Evolutionary conservation across 2,888 invertebrate species (phyloP).

Genomic region (Tetanocera ferruginea): DNA sequence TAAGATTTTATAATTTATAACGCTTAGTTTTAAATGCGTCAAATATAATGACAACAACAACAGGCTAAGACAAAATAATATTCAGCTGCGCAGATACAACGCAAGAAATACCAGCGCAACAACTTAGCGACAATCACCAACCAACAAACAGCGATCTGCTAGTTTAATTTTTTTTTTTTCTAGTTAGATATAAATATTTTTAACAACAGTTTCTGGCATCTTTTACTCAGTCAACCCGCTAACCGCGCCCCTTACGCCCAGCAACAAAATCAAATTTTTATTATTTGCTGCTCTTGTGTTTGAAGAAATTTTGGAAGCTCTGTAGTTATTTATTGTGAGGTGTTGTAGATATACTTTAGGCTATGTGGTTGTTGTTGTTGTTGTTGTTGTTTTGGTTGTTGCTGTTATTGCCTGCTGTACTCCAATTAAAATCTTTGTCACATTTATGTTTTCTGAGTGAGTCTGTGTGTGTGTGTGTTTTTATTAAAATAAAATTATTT

Average conservation of each 20-base stretch:
- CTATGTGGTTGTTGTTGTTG: not conserved
- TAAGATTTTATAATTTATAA: constrained; percentile 53
- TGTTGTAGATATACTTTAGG: not conserved
- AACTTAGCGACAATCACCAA: too few relatives aligned
- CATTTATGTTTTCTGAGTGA: not conserved
- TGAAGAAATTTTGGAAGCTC: not conserved
- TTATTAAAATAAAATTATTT: not conserved
- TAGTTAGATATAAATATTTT: not conserved
- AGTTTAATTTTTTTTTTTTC: not conserved
- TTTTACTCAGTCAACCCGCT: not conserved
- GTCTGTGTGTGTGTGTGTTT: not conserved
- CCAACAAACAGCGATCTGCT: too few relatives aligned
- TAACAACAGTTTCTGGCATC: not conserved
- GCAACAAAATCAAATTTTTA: not conserved
- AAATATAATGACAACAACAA: not conserved
- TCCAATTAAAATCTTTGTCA: constrained; percentile 4
- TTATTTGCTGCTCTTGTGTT: not conserved
- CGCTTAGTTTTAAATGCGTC: constrained; percentile 16
- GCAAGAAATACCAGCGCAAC: too few relatives aligned
- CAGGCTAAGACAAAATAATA: not conserved
- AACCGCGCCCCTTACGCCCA: not conserved
- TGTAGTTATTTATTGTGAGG: not conserved
- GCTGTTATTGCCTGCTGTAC: not conserved
- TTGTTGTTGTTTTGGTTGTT: not conserved
- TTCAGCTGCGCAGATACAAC: too few relatives aligned